Evolutionary conservation across 2,113 vertebrate species (phyloP).

Genomic region (Anser brachyrhynchus): DNA sequence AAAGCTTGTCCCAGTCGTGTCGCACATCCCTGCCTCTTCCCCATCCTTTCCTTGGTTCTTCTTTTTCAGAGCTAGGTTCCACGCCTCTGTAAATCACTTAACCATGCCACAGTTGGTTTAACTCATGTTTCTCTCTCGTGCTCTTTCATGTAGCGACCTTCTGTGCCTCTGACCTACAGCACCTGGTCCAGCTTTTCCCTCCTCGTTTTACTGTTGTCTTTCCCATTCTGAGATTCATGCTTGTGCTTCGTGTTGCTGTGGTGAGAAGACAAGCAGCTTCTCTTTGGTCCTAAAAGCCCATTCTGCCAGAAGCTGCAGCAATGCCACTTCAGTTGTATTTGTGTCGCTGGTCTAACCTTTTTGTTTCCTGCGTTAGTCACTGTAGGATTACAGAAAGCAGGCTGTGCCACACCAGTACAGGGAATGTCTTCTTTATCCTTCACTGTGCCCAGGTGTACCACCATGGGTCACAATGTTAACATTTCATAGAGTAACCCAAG

Average conservation of each 20-base stretch:
- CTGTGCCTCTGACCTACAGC: background rate
- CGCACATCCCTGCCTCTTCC: background rate
- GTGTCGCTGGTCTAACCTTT: background rate
- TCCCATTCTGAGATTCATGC: background rate
- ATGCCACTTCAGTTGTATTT: background rate
- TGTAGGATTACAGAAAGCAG: background rate
- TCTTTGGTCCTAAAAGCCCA: background rate
- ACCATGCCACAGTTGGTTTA: background rate
- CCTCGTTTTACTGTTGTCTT: background rate
- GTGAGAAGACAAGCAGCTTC: background rate
- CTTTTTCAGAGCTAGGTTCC: background rate
- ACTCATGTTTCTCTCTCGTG: background rate
- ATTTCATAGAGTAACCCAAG: background rate
- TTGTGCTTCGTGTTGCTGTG: background rate
- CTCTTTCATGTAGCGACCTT: background rate
- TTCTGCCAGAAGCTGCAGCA: background rate
- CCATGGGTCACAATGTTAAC: background rate
- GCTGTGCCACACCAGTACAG: background rate
- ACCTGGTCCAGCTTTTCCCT: background rate
- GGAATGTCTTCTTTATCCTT: background rate
- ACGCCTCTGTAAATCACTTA: background rate
- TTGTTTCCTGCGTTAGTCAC: background rate
- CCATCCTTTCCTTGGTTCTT: background rate
- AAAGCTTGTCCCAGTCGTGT: background rate
- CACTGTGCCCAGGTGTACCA: accelerated